phyloP scores from a whole-genome alignment of 2,888 invertebrate species.

The Hoplodrina blanda region DNA sequence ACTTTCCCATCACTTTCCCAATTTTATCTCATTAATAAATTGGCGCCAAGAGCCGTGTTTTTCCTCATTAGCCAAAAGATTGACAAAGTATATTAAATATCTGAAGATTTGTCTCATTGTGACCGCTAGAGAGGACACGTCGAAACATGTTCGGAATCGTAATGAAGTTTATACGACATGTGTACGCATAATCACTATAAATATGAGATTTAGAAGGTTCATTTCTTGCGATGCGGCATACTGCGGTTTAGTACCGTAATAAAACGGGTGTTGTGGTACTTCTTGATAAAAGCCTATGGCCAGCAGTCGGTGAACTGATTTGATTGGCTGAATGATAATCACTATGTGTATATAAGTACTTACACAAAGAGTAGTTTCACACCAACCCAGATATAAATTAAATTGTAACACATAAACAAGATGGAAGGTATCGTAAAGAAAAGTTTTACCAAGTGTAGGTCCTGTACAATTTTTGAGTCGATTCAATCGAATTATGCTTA shows the following conservation, averaged over 20 bases:
- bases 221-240: constrained; percentile 15
- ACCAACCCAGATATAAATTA: too few species aligned
- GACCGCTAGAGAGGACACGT: constrained; percentile 55
- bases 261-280: background rate
- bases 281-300: too few species aligned
- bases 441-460: too few species aligned
- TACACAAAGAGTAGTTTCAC: too few species aligned
- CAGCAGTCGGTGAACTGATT: background rate
- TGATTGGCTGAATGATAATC: too few species aligned
- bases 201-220: constrained; percentile 28
- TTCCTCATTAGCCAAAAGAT: constrained; percentile 45
- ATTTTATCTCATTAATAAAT: constrained; percentile 4
- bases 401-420: too few species aligned
- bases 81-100: constrained; percentile 68
- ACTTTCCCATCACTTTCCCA: background rate
- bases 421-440: too few species aligned
- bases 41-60: constrained; percentile 1
- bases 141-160: constrained; percentile 77
- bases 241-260: background rate
- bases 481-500: too few species aligned
- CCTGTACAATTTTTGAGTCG: too few species aligned
- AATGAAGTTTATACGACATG: constrained; percentile 77
- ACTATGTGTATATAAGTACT: too few species aligned
- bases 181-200: constrained; percentile 29
- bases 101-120: constrained; percentile 58